phyloP scores from a whole-genome alignment of 2,888 invertebrate genomes.

The Notodonta ziczac region DNA sequence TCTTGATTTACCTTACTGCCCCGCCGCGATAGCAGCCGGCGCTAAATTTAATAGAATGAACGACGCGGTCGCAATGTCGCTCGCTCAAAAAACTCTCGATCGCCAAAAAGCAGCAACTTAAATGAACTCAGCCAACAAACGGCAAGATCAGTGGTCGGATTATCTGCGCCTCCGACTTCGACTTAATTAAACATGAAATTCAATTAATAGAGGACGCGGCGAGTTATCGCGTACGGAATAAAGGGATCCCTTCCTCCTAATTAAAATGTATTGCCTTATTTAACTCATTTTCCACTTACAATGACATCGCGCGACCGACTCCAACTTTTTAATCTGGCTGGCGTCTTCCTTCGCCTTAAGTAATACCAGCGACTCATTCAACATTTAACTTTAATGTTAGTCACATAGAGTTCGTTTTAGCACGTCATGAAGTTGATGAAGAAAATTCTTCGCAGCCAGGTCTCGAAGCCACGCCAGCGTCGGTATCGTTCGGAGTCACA shows the following conservation, averaged over 20 bases:
- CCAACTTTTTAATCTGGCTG: constrained; percentile 82
- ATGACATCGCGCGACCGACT: constrained; percentile 81
- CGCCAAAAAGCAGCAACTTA: constrained; percentile 64
- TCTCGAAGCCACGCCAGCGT: constrained; percentile 56
- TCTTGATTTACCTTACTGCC: constrained; percentile 18
- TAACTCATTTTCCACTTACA: constrained; percentile 84
- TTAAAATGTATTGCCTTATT: constrained; percentile 85
- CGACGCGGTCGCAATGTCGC: constrained; percentile 34
- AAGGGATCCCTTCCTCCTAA: constrained; percentile 82
- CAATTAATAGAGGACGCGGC: constrained; percentile 80
- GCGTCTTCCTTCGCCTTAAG: constrained; percentile 69
- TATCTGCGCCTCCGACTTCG: constrained; percentile 68
- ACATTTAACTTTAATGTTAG: constrained; percentile 30
- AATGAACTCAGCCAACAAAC: constrained; percentile 59
- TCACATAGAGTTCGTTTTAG: constrained; percentile 38
- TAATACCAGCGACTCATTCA: constrained; percentile 18
- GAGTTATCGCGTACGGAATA: constrained; percentile 82
- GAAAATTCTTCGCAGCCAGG: constrained; percentile 70
- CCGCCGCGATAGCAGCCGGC: constrained; percentile 2
- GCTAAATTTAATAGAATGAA: constrained; percentile 11
- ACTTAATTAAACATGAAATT: constrained; percentile 85
- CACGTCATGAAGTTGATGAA: constrained; percentile 26
- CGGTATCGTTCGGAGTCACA: constrained; percentile 74
- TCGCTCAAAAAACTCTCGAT: constrained; percentile 50
- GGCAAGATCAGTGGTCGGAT: constrained; percentile 70